Percentiles rank a stretch among this genome's conserved stretches.
These are phyloP conservation scores for Potorous gilbertii DNA, from an alignment of 2,797 vertebrate genomes.

Conservation along the genomic window DNA sequence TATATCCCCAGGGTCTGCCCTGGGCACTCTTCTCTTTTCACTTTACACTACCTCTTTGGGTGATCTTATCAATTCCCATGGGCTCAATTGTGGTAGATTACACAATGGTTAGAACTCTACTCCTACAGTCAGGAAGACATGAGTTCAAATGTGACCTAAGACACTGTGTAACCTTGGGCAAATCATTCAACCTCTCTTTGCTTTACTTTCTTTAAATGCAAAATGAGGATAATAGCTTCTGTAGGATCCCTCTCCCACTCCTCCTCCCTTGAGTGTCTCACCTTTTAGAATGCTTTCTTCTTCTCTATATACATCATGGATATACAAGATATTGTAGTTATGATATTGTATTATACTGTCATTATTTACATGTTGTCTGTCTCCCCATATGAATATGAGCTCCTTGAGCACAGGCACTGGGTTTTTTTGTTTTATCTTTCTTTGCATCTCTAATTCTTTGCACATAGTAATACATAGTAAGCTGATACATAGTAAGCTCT, in stretches of 20 bases:
- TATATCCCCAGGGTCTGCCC: background rate
- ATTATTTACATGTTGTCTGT: background rate
- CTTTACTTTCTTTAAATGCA: background rate
- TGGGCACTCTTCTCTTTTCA: background rate
- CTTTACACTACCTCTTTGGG: background rate
- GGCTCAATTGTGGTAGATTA: background rate
- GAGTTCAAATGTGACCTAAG: background rate
- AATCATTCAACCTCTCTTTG: background rate
- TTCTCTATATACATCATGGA: background rate
- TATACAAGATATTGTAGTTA: background rate
- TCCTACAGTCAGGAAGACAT: background rate
- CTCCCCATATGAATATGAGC: background rate
- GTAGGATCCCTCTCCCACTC: background rate
- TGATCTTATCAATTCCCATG: background rate
- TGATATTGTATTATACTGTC: too few relatives aligned
- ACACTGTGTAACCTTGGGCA: background rate
- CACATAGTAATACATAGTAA: background rate
- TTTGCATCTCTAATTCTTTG: background rate
- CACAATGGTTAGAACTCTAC: background rate
- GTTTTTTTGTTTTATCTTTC: background rate
- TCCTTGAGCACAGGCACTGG: background rate
- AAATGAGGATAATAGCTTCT: background rate
- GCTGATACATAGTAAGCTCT: background rate
- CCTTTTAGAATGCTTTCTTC: background rate
- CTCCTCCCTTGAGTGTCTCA: background rate